Conservation (phyloP, 2,888 invertebrate genomes). For the Tachina fera region DNA sequence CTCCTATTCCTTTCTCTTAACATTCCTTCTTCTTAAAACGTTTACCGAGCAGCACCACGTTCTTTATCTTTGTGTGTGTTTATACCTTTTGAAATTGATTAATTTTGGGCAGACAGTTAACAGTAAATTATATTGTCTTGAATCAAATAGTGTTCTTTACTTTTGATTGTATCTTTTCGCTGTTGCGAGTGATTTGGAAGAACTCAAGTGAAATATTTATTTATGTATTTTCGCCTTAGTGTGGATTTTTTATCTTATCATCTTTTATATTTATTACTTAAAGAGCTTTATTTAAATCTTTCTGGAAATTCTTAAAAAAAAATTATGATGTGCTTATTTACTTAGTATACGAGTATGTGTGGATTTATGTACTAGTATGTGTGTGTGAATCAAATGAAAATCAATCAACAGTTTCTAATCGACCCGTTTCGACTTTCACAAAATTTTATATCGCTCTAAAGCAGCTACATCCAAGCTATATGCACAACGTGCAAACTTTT, state of each 20-base stretch:
- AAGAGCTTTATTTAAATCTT: constrained; percentile 34
- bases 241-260: constrained; percentile 41
- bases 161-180: constrained; percentile 11
- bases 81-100: constrained; percentile 74
- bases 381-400: no score
- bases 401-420: no score
- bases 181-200: constrained; percentile 3
- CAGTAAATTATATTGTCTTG: constrained; percentile 47
- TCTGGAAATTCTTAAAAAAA: constrained; percentile 50
- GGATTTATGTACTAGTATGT: no score
- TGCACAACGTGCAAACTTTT: no score
- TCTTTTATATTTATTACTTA: constrained; percentile 19
- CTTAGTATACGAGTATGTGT: no score
- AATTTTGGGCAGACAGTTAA: constrained; percentile 69
- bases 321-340: no score
- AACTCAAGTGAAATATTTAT: constrained; percentile 47
- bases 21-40: constrained; percentile 6
- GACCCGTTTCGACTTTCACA: no score
- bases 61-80: neutral
- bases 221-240: constrained; percentile 28
- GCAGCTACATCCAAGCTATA: no score
- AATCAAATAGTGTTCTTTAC: constrained; percentile 31
- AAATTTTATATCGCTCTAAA: no score
- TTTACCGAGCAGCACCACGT: constrained; percentile 50
- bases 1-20: constrained; percentile 38